Conservation (phyloP, 2,888 invertebrate genomes). For the Pachydiplax longipennis region DNA sequence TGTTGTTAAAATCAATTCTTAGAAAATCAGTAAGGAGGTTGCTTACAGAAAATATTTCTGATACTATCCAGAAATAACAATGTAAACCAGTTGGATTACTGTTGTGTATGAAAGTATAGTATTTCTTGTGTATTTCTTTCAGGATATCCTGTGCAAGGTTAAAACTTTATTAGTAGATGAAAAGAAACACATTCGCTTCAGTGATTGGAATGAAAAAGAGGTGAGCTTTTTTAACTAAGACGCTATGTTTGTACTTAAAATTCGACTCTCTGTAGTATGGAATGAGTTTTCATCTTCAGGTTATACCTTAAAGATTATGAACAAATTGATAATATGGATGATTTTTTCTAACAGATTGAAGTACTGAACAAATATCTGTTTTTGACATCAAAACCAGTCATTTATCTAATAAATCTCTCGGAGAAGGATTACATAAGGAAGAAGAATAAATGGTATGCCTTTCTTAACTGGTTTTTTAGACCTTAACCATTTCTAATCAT, state of each 20-base stretch:
- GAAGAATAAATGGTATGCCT: slow-evolving; percentile 93
- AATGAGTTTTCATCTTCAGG: not conserved
- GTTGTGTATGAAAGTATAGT: not conserved
- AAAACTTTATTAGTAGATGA: slow-evolving; percentile 84
- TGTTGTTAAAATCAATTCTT: no score
- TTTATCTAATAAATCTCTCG: slow-evolving; percentile 96
- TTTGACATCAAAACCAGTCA: slow-evolving; percentile 95
- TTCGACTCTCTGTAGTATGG: not conserved
- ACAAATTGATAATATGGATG: not conserved
- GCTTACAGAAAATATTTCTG: no score
- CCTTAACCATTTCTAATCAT: not conserved
- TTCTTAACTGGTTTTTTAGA: not conserved
- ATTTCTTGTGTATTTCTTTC: slow-evolving; percentile 55
- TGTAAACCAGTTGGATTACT: no score
- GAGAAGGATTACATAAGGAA: slow-evolving; percentile 98
- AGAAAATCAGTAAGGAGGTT: no score
- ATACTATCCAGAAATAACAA: no score
- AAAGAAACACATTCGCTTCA: slow-evolving; percentile 91
- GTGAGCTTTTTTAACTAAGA: slow-evolving; percentile 65
- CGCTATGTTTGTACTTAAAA: no score
- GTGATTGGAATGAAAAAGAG: slow-evolving; percentile 91
- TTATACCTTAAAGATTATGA: not conserved
- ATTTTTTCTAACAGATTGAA: slow-evolving; percentile 79
- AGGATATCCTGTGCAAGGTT: slow-evolving; percentile 88
- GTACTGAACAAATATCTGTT: slow-evolving; percentile 95